These are phyloP conservation scores for Cataglyphis altisquamis DNA, from an alignment of 2,888 invertebrate species.

Conservation along the genomic window DNA sequence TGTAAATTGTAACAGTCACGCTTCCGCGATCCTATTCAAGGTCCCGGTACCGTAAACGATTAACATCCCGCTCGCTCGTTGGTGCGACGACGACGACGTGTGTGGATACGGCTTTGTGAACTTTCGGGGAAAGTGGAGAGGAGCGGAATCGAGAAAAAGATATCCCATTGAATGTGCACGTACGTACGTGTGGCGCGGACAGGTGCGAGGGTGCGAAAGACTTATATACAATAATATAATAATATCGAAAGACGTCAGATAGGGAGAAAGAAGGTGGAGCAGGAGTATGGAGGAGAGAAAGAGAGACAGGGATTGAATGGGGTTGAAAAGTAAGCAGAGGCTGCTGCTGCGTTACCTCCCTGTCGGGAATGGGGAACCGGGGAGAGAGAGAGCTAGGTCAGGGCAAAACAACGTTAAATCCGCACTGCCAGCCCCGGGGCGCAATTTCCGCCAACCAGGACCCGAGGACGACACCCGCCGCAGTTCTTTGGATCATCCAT, in stretches of 20 bases:
- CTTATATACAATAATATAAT: too few species aligned
- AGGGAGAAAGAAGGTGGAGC: constrained; percentile 10
- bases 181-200: constrained; percentile 7
- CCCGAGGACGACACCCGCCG: constrained; percentile 48
- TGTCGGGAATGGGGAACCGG: constrained; percentile 68
- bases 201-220: constrained; percentile 6
- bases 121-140: constrained; percentile 4
- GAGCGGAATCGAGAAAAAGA: neutral
- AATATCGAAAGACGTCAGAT: neutral
- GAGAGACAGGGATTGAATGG: constrained; percentile 44
- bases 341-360: constrained; percentile 75
- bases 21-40: constrained; percentile 58
- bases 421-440: constrained; percentile 73
- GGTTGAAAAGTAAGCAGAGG: constrained; percentile 70
- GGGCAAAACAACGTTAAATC: constrained; percentile 78
- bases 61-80: constrained; percentile 32
- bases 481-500: constrained; percentile 70
- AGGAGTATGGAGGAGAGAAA: constrained; percentile 21
- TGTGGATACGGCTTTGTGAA: constrained; percentile 47
- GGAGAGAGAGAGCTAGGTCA: constrained; percentile 76
- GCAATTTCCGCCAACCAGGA: constrained; percentile 73
- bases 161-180: constrained; percentile 7
- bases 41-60: constrained; percentile 57
- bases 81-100: constrained; percentile 10
- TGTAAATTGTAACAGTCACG: constrained; percentile 61